Conservation (phyloP, 2,888 invertebrate species). For the Epirrhoe alternata region DNA sequence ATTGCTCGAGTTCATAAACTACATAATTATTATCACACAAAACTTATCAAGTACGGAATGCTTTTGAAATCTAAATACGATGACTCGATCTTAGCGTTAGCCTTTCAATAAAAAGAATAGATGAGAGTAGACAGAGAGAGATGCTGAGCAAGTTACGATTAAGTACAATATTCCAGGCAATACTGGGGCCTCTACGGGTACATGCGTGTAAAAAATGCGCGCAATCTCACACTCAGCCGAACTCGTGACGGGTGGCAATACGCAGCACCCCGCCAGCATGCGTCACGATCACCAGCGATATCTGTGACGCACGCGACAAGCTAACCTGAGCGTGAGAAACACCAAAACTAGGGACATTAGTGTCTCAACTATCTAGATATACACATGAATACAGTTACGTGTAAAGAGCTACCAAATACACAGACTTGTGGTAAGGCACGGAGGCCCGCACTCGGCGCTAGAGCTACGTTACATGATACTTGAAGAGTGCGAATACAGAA, state of each 20-base stretch:
- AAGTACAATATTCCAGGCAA: slow-evolving; percentile 41
- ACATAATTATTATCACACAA: slow-evolving; percentile 33
- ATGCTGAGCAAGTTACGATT: slow-evolving; percentile 39
- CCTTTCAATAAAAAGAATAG: slow-evolving; percentile 20
- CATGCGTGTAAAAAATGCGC: neutral
- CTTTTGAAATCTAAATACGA: slow-evolving; percentile 31
- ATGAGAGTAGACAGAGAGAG: slow-evolving; percentile 14
- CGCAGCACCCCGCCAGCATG: neutral
- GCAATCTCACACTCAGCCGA: neutral
- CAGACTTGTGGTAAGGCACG: slow-evolving; percentile 73
- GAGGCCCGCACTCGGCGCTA: slow-evolving; percentile 52
- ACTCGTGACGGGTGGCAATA: neutral
- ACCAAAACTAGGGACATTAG: neutral
- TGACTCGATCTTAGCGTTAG: slow-evolving; percentile 27
- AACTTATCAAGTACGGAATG: slow-evolving; percentile 37
- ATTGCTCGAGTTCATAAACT: slow-evolving; percentile 33
- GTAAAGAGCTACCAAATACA: slow-evolving; percentile 58
- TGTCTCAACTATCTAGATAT: slow-evolving; percentile 20
- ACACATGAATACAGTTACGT: slow-evolving; percentile 35
- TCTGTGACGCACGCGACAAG: neutral
- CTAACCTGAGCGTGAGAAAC: neutral
- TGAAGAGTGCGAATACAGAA: slow-evolving; percentile 11
- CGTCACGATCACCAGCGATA: neutral
- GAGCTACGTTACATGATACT: slow-evolving; percentile 9
- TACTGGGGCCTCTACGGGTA: slow-evolving; percentile 33